Evolutionary conservation across 2,888 invertebrate species (phyloP), one percentile per base, ranked within the genome.

Genomic region (Trichopoda pennipes): DNA sequence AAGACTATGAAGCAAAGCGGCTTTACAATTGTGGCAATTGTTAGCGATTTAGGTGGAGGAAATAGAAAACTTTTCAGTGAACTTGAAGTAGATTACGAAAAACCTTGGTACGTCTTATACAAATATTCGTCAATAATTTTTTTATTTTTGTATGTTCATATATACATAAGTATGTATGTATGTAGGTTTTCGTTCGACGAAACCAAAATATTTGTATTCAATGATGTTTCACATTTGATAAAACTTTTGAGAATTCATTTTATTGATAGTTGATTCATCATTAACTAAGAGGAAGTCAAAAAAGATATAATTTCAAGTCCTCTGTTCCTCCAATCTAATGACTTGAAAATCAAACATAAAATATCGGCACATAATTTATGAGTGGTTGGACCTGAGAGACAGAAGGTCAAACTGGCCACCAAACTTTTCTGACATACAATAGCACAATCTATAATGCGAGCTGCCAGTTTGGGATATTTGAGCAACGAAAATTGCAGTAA

Each of bases 191-290:
- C 51, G 2, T 53, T 32, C n/a, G 51, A 79, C 7, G 47, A 77
- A 4, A 55, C 47, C 12, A 81, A 78, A 56, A 68, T 78, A 53
- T 83, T 72, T 68, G 75, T 78, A 3, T 81, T 84, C 53, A 60
- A 63, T 21, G 81, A 81, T 76, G 75, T 81, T 42, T 78, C 72
- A 16, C 78, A 84, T 76, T 12, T 81, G 17, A 70, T 81, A 2
- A 84, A 84, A 70, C 53, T 78, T 9, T 12, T 84, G 3, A 42
- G 81, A 61, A 84, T 80, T 19, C 80, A 82, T 66, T 81, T 80
- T 69, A 17, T 84, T 53, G 79, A 84, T 51, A 51, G 61, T 8
- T 69, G 79, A 19, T 81, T 63, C 56, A 32, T 70, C 6, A 77
- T 78, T 23, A 28, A 74, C 60, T 28, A 32, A 19, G 66, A 75